phyloP scores from a whole-genome alignment of 2,797 vertebrate species.

The Ptychobarbus kaznakovi region DNA sequence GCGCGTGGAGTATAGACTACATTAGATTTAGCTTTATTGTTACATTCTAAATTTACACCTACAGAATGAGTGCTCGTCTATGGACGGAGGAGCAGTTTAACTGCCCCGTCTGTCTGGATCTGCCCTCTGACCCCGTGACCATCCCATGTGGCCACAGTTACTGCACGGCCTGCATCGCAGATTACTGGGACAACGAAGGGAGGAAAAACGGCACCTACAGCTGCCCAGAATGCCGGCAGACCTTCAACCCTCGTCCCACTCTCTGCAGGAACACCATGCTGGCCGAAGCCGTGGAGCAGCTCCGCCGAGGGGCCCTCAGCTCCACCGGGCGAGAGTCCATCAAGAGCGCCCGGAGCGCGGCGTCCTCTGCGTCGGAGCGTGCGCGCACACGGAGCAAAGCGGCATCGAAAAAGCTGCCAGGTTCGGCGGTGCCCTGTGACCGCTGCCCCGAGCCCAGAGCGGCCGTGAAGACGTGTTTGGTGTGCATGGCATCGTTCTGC shows the following conservation, averaged over 20 bases:
- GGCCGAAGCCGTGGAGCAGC: conserved; percentile 82
- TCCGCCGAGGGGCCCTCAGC: conserved; percentile 69
- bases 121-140: conserved; percentile 80
- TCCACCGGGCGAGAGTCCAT: conserved; percentile 70
- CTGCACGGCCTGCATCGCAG: conserved; percentile 81
- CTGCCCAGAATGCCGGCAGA: conserved; percentile 81
- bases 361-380: conserved; percentile 47
- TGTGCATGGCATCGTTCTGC: conserved; percentile 82
- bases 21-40: background rate
- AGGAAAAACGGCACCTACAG: conserved; percentile 73
- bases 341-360: conserved; percentile 55
- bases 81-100: conserved; percentile 87
- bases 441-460: conserved; percentile 71
- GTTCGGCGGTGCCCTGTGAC: conserved; percentile 71
- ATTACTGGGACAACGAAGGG: conserved; percentile 81
- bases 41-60: background rate
- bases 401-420: conserved; percentile 48
- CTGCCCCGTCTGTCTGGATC: conserved; percentile 83
- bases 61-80: conserved; percentile 70
- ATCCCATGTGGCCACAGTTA: conserved; percentile 86
- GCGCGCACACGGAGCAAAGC: conserved; percentile 39
- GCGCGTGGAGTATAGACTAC: background rate
- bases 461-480: conserved; percentile 78
- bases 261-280: conserved; percentile 83
- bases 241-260: conserved; percentile 76